These are phyloP conservation scores for Taxidea taxus DNA, from an alignment of 2,113 vertebrate genomes.

Conservation along the genomic window DNA sequence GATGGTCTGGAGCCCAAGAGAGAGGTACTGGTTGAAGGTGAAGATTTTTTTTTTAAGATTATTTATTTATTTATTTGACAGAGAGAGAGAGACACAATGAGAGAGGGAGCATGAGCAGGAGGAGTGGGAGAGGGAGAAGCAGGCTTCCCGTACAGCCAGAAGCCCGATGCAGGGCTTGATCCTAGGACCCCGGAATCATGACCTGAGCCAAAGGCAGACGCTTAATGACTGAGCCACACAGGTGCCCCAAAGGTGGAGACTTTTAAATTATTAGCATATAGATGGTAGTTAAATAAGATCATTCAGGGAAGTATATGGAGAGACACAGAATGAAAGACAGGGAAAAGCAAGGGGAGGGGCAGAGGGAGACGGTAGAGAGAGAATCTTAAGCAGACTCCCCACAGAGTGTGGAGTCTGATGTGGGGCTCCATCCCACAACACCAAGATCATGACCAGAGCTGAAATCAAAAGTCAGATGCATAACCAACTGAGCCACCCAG, in stretches of 20 bases:
- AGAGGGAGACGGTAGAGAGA: not conserved
- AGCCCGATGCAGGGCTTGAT: too few relatives aligned
- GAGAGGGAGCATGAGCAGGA: too few relatives aligned
- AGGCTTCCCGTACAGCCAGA: too few relatives aligned
- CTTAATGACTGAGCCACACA: too few relatives aligned
- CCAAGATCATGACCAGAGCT: not conserved
- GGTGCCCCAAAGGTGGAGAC: not conserved
- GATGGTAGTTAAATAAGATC: not conserved
- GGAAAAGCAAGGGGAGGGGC: not conserved
- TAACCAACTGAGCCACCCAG: not conserved
- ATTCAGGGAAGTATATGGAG: not conserved
- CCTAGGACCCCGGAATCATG: too few relatives aligned
- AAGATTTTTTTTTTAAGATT: not conserved
- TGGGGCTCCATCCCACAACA: not conserved
- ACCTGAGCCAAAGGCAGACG: too few relatives aligned
- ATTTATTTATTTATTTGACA: too few relatives aligned
- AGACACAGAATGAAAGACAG: not conserved
- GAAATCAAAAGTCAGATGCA: not conserved
- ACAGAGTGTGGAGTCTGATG: not conserved
- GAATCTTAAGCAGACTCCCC: not conserved
- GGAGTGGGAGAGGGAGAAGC: too few relatives aligned
- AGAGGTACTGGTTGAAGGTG: not conserved
- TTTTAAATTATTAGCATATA: not conserved
- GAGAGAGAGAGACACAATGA: too few relatives aligned
- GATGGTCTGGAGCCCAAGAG: not conserved